Evolutionary conservation across 2,888 invertebrate species (phyloP), one percentile per base, ranked within the genome.

Genomic region (Phalera bucephala): DNA sequence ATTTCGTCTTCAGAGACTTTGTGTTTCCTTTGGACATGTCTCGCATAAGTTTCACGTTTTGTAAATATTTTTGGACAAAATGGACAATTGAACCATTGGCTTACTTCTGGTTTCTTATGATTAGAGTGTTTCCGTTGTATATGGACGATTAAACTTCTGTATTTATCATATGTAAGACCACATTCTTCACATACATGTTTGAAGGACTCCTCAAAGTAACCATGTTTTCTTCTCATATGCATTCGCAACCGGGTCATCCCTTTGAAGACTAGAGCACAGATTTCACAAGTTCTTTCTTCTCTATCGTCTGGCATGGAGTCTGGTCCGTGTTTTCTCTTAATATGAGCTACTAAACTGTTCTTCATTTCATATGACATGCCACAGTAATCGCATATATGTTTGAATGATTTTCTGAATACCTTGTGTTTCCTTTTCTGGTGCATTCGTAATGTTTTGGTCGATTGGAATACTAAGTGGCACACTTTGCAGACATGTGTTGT

Each of bases 181-280:
- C 89, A 89, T 7, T 85, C 74, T 1, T 70, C 14, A 19, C 89
- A 89, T 0, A 67, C 63, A 32, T 81, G 73, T 36, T 74, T 75
- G 36, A 88, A 89, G 0, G 83, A 67, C 0, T 88, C 87, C 26
- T 78, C 67, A 22, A 80, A 83, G 0, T 73, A 68, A 0, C 79
- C 83, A 36, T 89, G 89, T 32, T 86, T 87, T 21, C 89, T 64
- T 15, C 80, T 53, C 87, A 87, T 88, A 33, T 89, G 89, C 83
- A 87, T 81, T 0, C 87, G 53, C 38, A 89, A 60, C 10, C 89
- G 61, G 0, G 71, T 44, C 33, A 60, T 67, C 0, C 89, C 89
- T 70, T 87, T 86, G 27, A 89, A 88, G 7, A 87, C 87, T 41
- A 87, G 45, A 2, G 84, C 77, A 33, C 89, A 89, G 0, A 86